Base-by-base conservation (phyloP, 2,888 invertebrate genomes). In the Uropetala carovei region DNA sequence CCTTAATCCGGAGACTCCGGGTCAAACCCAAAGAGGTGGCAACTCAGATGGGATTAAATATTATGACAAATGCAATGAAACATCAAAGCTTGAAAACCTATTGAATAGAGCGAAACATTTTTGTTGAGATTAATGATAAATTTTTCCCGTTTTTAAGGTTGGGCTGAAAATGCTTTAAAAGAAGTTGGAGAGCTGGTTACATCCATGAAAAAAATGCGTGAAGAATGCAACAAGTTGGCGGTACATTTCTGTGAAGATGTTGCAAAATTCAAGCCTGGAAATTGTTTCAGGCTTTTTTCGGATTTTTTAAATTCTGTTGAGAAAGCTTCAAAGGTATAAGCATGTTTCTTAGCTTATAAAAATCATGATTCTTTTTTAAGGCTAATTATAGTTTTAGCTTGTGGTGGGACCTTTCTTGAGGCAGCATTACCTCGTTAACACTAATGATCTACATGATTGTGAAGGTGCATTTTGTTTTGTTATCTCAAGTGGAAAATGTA, bases 201-300 rank as follows among this genome's bases (percentile, higher is more conserved):
- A 7, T 93, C 94, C 16, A 92, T 95, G 91, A 92, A 93, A n/a
- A 94, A 94, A 83, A 94, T 95, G 27, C 94, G 94, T 82, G 94
- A 94, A 0, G 93, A 94, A 16, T 93, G 94, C 18, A 93, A 93
- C 16, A 94, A 94, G 92, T 93, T 95, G 43, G 95, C 95, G 0
- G 93, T 93, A 10, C 95, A 95, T 93, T 95, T 95, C 93, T 95
- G 95, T 93, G 96, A 96, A 93, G 95, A 95, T 92, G 94, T 94
- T 85, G 93, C 93, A 8, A 94, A 94, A 83, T 95, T 95, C 93
- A 94, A 95, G 93, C 93, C 95, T 3, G 95, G 95, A 93, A 95
- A 95, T 92, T 95, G 95, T 91, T 94, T 95, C 22, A 94, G 93
- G 13, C 94, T 94, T 27, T 94, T 96, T 93, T 94, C 94, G 83